A percentile compares a stretch with the other conserved stretches of the same genome.
Conservation (phyloP, 2,888 invertebrate genomes). For the Apodemia duryi region DNA sequence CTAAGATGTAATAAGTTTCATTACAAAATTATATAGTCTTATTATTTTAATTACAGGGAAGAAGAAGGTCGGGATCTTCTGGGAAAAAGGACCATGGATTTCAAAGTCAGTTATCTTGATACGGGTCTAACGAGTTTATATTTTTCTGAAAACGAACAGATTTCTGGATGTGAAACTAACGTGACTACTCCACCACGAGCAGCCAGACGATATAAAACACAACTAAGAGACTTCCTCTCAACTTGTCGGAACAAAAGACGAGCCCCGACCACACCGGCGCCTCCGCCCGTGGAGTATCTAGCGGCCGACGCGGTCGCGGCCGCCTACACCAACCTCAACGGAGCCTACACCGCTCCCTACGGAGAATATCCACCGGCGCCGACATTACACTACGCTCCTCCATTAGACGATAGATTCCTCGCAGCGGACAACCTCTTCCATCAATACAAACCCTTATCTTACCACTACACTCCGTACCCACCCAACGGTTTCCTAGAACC, state of each 20-base stretch:
- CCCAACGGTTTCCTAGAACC: conserved; percentile 92
- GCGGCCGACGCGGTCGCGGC: conserved; percentile 85
- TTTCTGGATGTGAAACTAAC: conserved; percentile 81
- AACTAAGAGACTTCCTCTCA: conserved; percentile 93
- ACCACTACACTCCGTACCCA: conserved; percentile 86
- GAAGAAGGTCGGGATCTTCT: conserved; percentile 98
- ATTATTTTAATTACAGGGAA: conserved; percentile 83
- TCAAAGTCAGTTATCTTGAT: conserved; percentile 98
- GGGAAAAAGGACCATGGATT: conserved; percentile 99
- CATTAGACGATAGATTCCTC: conserved; percentile 84
- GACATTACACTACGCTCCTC: conserved; percentile 84
- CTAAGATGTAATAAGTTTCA: neutral
- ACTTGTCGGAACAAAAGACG: conserved; percentile 93
- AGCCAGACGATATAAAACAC: conserved; percentile 95
- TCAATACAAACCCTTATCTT: conserved; percentile 93
- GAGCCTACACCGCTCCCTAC: conserved; percentile 89
- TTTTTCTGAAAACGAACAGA: conserved; percentile 91
- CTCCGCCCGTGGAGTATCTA: conserved; percentile 84
- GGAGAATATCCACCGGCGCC: conserved; percentile 85
- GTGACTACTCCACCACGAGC: conserved; percentile 87
- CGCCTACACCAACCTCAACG: conserved; percentile 89
- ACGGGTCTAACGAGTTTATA: conserved; percentile 94
- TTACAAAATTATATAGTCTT: neutral
- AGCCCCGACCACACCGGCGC: conserved; percentile 76
- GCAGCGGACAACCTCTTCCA: conserved; percentile 93